Base-by-base conservation (phyloP, 2,888 invertebrate genomes). In the Oscheius onirici region DNA sequence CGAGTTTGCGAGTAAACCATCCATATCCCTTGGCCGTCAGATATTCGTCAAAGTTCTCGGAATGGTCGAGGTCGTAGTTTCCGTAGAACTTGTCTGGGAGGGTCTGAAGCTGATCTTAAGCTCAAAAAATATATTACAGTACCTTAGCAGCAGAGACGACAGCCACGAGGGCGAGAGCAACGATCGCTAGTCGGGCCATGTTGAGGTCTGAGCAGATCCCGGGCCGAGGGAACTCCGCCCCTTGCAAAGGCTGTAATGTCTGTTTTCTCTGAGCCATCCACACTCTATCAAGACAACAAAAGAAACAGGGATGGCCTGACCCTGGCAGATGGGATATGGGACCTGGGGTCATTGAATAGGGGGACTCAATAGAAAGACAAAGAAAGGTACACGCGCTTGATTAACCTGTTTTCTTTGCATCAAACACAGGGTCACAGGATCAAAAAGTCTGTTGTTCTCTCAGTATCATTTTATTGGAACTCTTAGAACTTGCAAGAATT, bases 41-140 rank as follows among this genome's bases (percentile, higher is more conserved):
- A 58, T 81, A 83, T 65, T 82, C 84, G 51, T 84, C 84, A 57
- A 84, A 83, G 70, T 84, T 84, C 68, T 84, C 82, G 3, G 82
- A 81, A 63, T 77, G 77, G 52, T 83, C 83, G 67, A 82, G 74
- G 49, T 76, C 74, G 70, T 74, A 84, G 17, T 74, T 79, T 51
- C 83, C 83, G 72, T 79, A 83, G 76, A 72, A 83, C 71, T 82
- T 79, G 13, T 80, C 79, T 3, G 83, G 83, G 10, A 83, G 76
- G 40, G 26, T 68, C 69, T 78, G 20, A 70, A 70, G 11, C 10
- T 13, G 3, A 3, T 41, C 0, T 20, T 13, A 17, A 34, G 8
- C 5, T 24, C 20, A 6, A 34, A 34, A 34, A 34, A 34, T n/a
- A 8, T 8, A 34, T 3, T 34, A 34, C n/a, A 34, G 24, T 8